These are phyloP conservation scores for Brachyistius frenatus DNA, from an alignment of 2,113 vertebrate genomes.

Conservation along the genomic window DNA sequence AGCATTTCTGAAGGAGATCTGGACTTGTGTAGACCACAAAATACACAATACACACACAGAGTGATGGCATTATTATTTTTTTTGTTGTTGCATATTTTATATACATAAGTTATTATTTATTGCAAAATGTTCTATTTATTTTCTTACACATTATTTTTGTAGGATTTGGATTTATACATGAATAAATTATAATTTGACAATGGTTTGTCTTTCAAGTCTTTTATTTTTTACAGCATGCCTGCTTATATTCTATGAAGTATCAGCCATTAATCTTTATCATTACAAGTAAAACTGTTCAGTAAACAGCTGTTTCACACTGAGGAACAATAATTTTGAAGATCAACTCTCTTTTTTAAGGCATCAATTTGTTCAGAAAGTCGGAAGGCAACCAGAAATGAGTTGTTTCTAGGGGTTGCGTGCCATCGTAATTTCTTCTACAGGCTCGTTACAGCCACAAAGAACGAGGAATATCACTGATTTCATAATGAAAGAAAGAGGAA, in stretches of 20 bases:
- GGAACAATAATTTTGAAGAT: neutral
- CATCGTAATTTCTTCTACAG: neutral
- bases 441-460: neutral
- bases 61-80: no score
- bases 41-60: neutral
- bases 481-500: conserved; percentile 3
- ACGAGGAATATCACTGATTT: neutral
- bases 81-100: neutral
- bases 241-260: neutral
- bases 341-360: no score
- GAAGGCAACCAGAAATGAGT: neutral
- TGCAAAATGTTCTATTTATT: conserved; percentile 52
- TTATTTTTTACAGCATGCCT: neutral
- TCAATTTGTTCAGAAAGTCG: neutral
- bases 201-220: neutral
- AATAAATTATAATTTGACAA: conserved; percentile 62
- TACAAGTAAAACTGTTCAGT: neutral
- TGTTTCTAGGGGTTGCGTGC: neutral
- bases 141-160: conserved; percentile 15
- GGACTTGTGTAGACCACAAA: accelerated
- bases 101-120: conserved; percentile 45
- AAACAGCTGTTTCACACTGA: neutral
- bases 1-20: accelerated
- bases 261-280: neutral
- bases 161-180: conserved; percentile 22